Conservation (phyloP, 2,113 vertebrate species). For the Gobio gobio region DNA sequence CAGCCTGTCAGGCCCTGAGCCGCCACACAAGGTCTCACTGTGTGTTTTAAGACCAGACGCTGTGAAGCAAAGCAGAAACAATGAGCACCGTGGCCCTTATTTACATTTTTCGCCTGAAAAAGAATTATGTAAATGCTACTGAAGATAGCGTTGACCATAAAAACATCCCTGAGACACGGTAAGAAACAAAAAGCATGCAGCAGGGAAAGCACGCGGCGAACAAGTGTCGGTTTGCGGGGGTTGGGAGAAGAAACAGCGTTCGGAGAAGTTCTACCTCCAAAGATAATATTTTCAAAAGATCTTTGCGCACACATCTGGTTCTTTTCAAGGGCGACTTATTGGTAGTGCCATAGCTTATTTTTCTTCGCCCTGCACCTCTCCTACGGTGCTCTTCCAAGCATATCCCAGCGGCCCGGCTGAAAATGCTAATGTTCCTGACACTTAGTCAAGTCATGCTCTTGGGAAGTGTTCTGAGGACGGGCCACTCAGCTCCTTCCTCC, state of each 20-base stretch:
- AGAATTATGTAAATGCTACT: background rate
- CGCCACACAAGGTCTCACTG: slow-evolving; percentile 19
- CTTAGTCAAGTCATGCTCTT: slow-evolving; percentile 31
- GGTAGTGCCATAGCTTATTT: slow-evolving; percentile 59
- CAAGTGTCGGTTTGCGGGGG: background rate
- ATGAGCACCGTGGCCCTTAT: background rate
- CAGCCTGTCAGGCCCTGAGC: background rate
- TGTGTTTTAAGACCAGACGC: slow-evolving; percentile 5
- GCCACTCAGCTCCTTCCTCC: slow-evolving; percentile 33
- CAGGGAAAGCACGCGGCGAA: background rate
- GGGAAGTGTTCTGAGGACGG: slow-evolving; percentile 35
- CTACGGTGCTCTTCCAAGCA: slow-evolving; percentile 34
- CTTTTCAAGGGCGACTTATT: slow-evolving; percentile 55
- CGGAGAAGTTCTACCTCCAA: slow-evolving; percentile 29
- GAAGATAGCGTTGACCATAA: background rate
- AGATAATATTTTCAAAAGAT: slow-evolving; percentile 55
- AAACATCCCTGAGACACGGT: background rate
- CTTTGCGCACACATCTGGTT: slow-evolving; percentile 61
- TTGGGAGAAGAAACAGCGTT: background rate
- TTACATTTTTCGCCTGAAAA: background rate
- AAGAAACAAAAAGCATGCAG: background rate
- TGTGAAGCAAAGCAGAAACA: background rate
- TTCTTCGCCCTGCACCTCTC: slow-evolving; percentile 49
- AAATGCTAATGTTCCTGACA: slow-evolving; percentile 24
- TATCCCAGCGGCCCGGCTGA: slow-evolving; percentile 5